phyloP scores from a whole-genome alignment of 2,113 vertebrate species.

The Seriola dumerili region DNA sequence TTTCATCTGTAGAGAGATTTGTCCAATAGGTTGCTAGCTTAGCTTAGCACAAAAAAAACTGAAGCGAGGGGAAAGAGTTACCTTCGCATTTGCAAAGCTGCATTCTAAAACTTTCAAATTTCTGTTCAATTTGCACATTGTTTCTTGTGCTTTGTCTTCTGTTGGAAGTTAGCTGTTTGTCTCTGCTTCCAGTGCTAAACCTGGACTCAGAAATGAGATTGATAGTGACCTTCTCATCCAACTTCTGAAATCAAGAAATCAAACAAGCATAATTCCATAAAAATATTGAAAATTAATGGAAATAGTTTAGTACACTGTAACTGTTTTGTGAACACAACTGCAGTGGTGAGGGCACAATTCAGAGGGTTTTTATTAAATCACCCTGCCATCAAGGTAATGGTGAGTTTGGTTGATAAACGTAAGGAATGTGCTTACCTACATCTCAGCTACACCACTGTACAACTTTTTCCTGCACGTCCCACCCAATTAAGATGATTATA shows the following conservation, averaged over 20 bases:
- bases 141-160: neutral
- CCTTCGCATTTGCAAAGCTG: neutral
- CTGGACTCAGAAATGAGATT: neutral
- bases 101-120: neutral
- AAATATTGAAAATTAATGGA: conserved; percentile 7
- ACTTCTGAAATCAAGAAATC: conserved; percentile 10
- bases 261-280: neutral
- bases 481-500: conserved; percentile 52
- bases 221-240: conserved; percentile 25
- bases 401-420: neutral
- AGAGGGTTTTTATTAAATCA: neutral
- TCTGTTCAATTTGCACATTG: neutral
- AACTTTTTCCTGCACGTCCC: conserved; percentile 50
- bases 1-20: neutral
- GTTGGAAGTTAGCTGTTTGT: neutral
- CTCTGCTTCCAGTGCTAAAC: neutral
- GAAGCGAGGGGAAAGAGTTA: neutral
- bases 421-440: neutral
- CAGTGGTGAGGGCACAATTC: neutral
- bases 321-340: neutral
- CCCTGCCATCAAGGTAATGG: neutral
- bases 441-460: neutral
- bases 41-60: neutral
- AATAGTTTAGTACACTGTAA: neutral
- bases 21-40: neutral